Base-by-base conservation (phyloP, 2,888 invertebrate genomes). In the Miltochrista miniata region DNA sequence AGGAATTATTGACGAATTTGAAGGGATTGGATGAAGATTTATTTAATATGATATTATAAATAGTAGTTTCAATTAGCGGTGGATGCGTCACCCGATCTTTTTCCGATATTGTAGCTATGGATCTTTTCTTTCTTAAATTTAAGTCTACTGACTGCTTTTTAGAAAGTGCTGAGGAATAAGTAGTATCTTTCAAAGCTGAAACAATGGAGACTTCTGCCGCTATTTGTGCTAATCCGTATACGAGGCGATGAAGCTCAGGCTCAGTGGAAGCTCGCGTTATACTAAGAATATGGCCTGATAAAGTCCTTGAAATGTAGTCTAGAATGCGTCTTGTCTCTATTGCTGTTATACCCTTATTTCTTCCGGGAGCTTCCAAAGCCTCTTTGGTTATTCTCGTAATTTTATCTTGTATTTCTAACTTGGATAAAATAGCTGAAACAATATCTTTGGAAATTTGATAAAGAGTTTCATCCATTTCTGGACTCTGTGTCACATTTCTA, bases 221-320 rank as follows among this genome's bases (percentile, higher is more conserved):
- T 55, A 91, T 89, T 79, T 90, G 90, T n/a, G 87, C 83, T 60
- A 91, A 70, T 7, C 91, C 91, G 58, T 90, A 91, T 7, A 91
- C 90, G 34, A 91, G 67, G 11, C 90, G 80, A 73, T 91, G 91
- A 7, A 91, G 70, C 67, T 90, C 90, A 15, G 90, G 87, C 67
- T 91, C 91, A n/a, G 91, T 87, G 1, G 90, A 88, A 31, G 83
- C 76, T 62, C 82, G 82, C 1, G 91, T 90, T 49, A 90, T 80
- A 38, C 75, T 81, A 5, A 91, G 69, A 62, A 91, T 91, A 59
- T 91, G 83, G 1, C 88, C 81, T 12, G 91, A 90, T 39, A 91
- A 61, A 7, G 90, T 88, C 62, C 87, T 79, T 14, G 91, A 91
- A 60, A 91, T 88, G 43, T 90, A 90, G 68, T 91, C 91, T 46